phyloP scores from a whole-genome alignment of 2,113 vertebrate genomes.

The Megaceryle torquata region DNA sequence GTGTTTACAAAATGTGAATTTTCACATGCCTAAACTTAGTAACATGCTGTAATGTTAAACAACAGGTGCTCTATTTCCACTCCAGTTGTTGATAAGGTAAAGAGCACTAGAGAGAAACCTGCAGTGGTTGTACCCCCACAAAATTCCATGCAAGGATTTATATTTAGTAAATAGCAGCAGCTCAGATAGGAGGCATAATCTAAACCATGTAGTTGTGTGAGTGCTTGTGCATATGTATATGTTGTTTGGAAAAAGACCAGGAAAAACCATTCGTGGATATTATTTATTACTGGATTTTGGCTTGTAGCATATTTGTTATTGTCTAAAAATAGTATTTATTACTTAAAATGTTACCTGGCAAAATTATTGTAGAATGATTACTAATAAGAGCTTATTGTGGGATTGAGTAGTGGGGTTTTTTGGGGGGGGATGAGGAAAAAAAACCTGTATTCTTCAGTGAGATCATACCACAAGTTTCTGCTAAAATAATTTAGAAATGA shows the following conservation, averaged over 20 bases:
- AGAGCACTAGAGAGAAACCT: neutral
- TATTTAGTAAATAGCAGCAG: neutral
- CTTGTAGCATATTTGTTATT: neutral
- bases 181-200: neutral
- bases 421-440: neutral
- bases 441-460: neutral
- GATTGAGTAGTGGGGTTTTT: neutral
- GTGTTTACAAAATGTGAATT: neutral
- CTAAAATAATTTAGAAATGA: neutral
- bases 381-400: neutral
- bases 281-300: neutral
- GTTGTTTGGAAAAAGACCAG: neutral
- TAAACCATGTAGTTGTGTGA: neutral
- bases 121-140: accelerated
- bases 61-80: accelerated
- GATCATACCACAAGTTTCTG: neutral
- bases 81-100: neutral
- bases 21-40: neutral
- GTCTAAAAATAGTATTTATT: neutral
- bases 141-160: neutral
- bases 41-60: neutral
- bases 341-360: neutral
- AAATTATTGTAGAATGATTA: neutral
- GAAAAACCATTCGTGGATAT: neutral
- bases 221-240: neutral